These are phyloP conservation scores for Chinchilla lanigera DNA, from an alignment of 2,113 vertebrate species.

Conservation along the genomic window DNA sequence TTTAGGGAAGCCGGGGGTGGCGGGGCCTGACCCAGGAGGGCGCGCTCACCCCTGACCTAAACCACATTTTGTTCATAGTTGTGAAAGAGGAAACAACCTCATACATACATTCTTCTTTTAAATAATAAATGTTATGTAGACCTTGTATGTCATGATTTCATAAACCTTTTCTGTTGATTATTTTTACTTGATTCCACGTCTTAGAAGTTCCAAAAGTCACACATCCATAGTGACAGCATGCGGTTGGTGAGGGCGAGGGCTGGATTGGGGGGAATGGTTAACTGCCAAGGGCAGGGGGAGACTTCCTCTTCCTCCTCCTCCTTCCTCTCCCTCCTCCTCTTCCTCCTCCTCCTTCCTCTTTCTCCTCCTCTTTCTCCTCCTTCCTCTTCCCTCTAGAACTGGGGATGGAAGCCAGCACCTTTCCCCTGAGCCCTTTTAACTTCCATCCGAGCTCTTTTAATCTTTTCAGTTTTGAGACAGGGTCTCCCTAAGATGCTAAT, in stretches of 20 bases:
- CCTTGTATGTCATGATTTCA: background rate
- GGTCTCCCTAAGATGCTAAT: background rate
- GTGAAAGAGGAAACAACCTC: background rate
- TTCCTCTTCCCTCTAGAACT: background rate
- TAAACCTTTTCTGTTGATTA: background rate
- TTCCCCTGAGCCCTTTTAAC: background rate
- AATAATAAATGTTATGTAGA: background rate
- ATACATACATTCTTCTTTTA: background rate
- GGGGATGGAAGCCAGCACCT: background rate
- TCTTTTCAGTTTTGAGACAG: background rate
- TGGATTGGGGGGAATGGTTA: background rate
- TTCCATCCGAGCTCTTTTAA: background rate
- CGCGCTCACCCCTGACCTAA: background rate
- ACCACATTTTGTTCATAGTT: background rate
- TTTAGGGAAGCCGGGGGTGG: background rate
- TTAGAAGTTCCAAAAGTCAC: background rate
- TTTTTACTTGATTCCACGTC: background rate
- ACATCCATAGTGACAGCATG: background rate
- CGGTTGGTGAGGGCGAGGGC: background rate
- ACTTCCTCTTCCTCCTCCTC: background rate
- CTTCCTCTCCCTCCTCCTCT: background rate
- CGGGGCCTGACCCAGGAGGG: background rate
- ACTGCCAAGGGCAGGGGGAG: background rate
- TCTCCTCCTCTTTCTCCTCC: background rate
- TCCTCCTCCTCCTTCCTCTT: too few relatives aligned